These are phyloP conservation scores for Cyanoderma ruficeps DNA, from an alignment of 2,113 vertebrate species.

Conservation along the genomic window DNA sequence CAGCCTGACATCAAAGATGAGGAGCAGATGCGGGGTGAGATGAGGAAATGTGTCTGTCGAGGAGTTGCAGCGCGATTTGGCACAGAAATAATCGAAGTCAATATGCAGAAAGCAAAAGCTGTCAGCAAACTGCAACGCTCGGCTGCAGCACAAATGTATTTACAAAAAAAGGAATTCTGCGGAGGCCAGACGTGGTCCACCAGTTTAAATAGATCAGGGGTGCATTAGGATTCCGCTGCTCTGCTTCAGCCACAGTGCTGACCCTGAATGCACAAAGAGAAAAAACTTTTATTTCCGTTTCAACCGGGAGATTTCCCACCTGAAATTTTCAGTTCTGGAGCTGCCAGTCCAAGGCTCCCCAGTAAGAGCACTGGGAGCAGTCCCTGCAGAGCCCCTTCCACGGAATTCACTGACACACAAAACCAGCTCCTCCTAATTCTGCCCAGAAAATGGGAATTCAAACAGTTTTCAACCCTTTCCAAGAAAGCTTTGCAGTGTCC, in stretches of 20 bases:
- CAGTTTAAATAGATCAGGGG: neutral
- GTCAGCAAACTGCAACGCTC: neutral
- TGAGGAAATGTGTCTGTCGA: constrained; percentile 5
- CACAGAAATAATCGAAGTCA: constrained; percentile 28
- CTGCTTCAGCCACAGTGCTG: neutral
- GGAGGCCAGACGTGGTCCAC: neutral
- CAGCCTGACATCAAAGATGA: neutral
- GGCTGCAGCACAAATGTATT: neutral
- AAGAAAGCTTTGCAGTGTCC: neutral
- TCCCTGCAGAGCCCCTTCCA: neutral
- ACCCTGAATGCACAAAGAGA: neutral
- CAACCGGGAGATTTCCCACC: neutral
- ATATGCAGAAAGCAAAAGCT: constrained; percentile 42
- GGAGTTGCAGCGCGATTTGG: constrained; percentile 1
- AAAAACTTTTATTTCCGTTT: neutral
- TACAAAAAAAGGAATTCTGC: neutral
- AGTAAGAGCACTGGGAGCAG: neutral
- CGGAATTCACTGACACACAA: rapidly evolving
- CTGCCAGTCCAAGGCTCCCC: neutral
- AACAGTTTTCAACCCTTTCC: neutral
- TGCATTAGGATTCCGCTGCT: neutral
- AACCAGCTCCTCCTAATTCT: rapidly evolving
- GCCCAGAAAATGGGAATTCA: neutral
- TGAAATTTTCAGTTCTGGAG: neutral
- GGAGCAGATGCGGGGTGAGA: constrained; percentile 14